Percentiles rank a stretch among this genome's conserved stretches.
Conservation (phyloP, 2,113 vertebrate species). For the Phalacrocorax pelagicus region DNA sequence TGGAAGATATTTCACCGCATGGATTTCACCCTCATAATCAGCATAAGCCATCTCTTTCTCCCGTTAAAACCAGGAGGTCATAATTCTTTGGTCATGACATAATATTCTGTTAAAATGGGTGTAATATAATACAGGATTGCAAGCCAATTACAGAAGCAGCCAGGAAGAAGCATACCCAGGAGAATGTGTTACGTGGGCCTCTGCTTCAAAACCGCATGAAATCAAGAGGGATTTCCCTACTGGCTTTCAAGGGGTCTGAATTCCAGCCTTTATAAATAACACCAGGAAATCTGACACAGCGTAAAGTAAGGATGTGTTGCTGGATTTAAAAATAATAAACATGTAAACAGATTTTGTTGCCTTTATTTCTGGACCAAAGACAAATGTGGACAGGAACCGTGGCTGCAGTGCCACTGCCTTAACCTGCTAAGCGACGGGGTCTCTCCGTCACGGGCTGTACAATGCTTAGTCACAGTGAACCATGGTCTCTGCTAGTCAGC, state of each 20-base stretch:
- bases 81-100: conserved; percentile 80
- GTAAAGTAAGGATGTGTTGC: not conserved
- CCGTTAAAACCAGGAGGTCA: conserved; percentile 67
- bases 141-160: conserved; percentile 57
- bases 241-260: not conserved
- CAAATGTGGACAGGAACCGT: not conserved
- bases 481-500: conserved; percentile 82
- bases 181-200: not conserved
- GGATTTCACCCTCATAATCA: conserved; percentile 71
- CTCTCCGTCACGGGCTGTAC: conserved; percentile 28
- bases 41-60: conserved; percentile 65
- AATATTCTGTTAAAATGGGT: conserved; percentile 64
- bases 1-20: conserved; percentile 72
- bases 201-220: conserved; percentile 21
- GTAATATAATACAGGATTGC: conserved; percentile 43
- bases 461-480: conserved; percentile 87
- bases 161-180: conserved; percentile 3
- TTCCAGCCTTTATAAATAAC: conserved; percentile 1
- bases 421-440: not conserved
- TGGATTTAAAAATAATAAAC: conserved; percentile 19
- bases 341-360: conserved; percentile 46
- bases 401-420: not conserved
- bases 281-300: conserved; percentile 10
- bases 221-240: conserved; percentile 25
- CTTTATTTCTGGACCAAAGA: conserved; percentile 41